Evolutionary conservation across 2,888 invertebrate genomes (phyloP).

Genomic region (Tortrix viridana): DNA sequence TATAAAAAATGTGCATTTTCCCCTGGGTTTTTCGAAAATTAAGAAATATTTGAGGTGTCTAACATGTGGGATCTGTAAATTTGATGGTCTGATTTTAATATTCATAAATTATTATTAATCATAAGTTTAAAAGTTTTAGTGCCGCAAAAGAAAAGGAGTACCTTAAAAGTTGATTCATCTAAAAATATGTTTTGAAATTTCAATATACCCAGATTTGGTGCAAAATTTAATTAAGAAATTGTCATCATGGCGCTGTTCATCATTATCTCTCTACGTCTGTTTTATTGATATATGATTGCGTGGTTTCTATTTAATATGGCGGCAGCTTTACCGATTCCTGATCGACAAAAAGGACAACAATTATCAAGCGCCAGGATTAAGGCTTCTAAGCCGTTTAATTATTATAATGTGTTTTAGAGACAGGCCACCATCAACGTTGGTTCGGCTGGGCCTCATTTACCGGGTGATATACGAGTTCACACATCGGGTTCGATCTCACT

Average conservation of each 20-base stretch:
- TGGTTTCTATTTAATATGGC: slow-evolving; percentile 8
- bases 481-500: slow-evolving; percentile 80
- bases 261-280: slow-evolving; percentile 1
- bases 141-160: too few species aligned
- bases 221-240: background rate
- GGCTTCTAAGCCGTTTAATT: slow-evolving; percentile 58
- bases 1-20: too few species aligned
- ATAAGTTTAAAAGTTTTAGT: too few species aligned
- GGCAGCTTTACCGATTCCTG: background rate
- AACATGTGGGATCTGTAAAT: too few species aligned
- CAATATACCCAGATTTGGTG: too few species aligned
- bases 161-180: too few species aligned
- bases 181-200: too few species aligned
- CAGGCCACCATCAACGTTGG: slow-evolving; percentile 68
- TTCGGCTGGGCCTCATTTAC: slow-evolving; percentile 71
- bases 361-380: slow-evolving; percentile 47
- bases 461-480: slow-evolving; percentile 81
- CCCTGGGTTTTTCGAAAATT: too few species aligned
- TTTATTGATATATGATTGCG: slow-evolving; percentile 21
- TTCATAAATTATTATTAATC: too few species aligned
- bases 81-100: too few species aligned
- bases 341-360: slow-evolving; percentile 32
- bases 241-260: background rate
- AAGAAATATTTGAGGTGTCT: too few species aligned
- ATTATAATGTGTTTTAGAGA: slow-evolving; percentile 64